Evolutionary conservation across 1,140 invertebrate species (phyloP), one percentile per base, ranked within the genome.

Genomic region (Drosophila punjabiensis): DNA sequence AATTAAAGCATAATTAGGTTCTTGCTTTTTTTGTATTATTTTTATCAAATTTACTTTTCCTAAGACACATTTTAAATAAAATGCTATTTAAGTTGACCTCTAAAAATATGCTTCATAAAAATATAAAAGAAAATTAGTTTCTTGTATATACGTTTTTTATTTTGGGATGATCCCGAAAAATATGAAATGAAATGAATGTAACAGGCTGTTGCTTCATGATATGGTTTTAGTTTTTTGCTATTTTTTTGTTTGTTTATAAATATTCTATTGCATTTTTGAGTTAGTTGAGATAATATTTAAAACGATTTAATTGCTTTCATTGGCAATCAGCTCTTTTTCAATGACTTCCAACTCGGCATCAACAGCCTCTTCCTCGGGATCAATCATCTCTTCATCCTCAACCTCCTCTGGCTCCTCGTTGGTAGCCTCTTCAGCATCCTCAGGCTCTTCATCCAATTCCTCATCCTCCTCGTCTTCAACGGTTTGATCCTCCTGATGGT

Each of bases 131-230:
- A 52, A 39, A 0, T 16, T 9, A 7, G 1, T 6, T n/a, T 55
- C 4, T 69, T 70, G 20, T 53, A 69, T 70, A 69, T 30, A 35
- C 32, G 24, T 69, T 66, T 69, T 53, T 47, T 67, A 53, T 53
- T 67, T 16, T 35, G 28, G 30, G 6, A 9, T 56, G n/a, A 70
- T 69, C 64, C 64, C 68, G 24, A 71, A 56, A 71, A 69, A 47
- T 56, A 71, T 71, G 68, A 37, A 56, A 56, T 71, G 48, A 69
- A 30, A 30, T 47, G 20, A 2, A 47, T 35, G n/a, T 52, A 30
- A 30, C 13, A 45, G 5, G 7, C 20, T 30, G 18, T 35, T 5
- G 16, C 28, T 14, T 28, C 14, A 28, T 64, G 16, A 66, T 13
- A 18, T 3, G 7, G 20, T 65, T 41, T 41, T 2, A 18, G 5